phyloP scores from a whole-genome alignment of 2,113 vertebrate genomes.

The Fulmarus glacialis region DNA sequence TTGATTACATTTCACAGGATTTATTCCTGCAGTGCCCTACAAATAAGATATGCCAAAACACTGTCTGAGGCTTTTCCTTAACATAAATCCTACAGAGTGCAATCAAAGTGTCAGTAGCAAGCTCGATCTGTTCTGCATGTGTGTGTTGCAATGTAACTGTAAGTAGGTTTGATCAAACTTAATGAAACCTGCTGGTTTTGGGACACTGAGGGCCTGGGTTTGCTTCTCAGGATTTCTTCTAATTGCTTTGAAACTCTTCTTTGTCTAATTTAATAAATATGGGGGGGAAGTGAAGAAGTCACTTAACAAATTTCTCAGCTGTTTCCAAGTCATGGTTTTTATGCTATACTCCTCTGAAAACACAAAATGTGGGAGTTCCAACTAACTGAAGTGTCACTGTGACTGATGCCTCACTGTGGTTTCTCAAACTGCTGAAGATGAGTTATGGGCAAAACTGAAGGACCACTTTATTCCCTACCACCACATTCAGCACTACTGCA shows the following conservation, averaged over 20 bases:
- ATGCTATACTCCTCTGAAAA: not conserved
- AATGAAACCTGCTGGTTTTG: not conserved
- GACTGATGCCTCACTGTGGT: not conserved
- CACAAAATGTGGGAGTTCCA: not conserved
- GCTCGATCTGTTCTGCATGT: not conserved
- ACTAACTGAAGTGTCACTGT: not conserved
- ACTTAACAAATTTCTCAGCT: not conserved
- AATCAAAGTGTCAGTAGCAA: conserved; percentile 28
- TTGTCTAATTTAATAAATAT: not conserved
- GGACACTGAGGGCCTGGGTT: not conserved
- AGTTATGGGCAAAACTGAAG: not conserved
- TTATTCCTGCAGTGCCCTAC: conserved; percentile 27
- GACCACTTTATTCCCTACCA: not conserved
- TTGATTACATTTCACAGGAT: conserved; percentile 59
- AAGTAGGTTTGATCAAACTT: not conserved
- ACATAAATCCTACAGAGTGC: conserved; percentile 38
- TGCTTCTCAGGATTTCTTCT: not conserved
- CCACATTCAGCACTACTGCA: not conserved
- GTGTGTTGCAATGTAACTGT: not conserved
- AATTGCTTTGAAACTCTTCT: not conserved
- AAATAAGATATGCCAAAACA: conserved; percentile 35
- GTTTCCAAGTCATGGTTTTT: not conserved
- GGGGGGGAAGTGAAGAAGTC: not conserved
- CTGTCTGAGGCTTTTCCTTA: not conserved
- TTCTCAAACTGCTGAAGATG: not conserved